These are phyloP conservation scores for Aspidiotus rigidus DNA, from an alignment of 2,888 invertebrate species.

Conservation along the genomic window DNA sequence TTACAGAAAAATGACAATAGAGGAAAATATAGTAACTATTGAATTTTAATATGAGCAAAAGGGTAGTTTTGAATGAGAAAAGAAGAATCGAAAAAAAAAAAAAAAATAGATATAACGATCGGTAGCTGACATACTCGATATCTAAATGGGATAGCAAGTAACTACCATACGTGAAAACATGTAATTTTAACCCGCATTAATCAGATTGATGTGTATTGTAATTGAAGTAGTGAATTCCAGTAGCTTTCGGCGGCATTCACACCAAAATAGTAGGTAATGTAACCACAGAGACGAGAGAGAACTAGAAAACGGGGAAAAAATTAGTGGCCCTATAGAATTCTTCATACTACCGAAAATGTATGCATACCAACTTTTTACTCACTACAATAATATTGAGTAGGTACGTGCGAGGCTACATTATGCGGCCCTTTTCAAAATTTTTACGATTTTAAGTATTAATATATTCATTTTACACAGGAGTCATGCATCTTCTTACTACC, in stretches of 20 bases:
- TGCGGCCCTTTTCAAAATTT: constrained; percentile 23
- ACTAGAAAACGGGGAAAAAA: constrained; percentile 5
- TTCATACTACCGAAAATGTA: constrained; percentile 7
- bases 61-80: neutral
- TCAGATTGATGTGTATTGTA: constrained; percentile 23
- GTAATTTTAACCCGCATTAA: constrained; percentile 21
- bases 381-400: no score
- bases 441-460: constrained; percentile 29
- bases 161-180: constrained; percentile 27
- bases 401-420: neutral
- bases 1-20: no score
- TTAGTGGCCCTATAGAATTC: constrained; percentile 24
- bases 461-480: constrained; percentile 2
- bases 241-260: constrained; percentile 33
- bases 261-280: constrained; percentile 8
- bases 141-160: constrained; percentile 30
- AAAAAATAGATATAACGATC: constrained; percentile 8
- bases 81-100: neutral
- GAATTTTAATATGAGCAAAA: neutral
- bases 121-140: constrained; percentile 32
- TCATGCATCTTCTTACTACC: constrained; percentile 5
- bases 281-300: neutral
- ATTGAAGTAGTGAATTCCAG: constrained; percentile 30
- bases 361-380: no score
- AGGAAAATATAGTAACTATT: neutral